Evolutionary conservation across 2,888 invertebrate species (phyloP), one percentile per base, ranked within the genome.

Genomic region (Hirtodrosophila histrioides): DNA sequence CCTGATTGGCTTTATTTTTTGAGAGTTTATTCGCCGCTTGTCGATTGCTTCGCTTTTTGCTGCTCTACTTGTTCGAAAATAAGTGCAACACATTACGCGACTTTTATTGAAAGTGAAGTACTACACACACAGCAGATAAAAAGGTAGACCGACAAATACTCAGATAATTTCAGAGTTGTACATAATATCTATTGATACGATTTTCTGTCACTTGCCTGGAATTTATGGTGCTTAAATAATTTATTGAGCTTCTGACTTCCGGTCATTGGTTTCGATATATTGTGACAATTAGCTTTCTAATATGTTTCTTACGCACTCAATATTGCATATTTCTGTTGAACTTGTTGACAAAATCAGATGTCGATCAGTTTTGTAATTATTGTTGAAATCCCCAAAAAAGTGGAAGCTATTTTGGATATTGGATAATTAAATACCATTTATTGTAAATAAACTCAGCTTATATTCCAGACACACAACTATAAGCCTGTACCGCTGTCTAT

Each of bases 1-100:
- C 68, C 65, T 78, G 75, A 83, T 77, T 79, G 84, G 73, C 53
- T 81, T 61, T 63, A 55, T 68, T 66, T 78, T 60, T 64, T 61
- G 43, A 60, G 44, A 41, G 50, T 62, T 62, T 84, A n/a, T n/a
- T n/a, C n/a, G n/a, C n/a, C n/a, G n/a, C n/a, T n/a, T 69, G 85
- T 69, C 66, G 61, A 58, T 86, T 65, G 56, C 60, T 57, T 64
- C 24, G 57, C 69, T 66, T 71, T 60, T 72, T 61, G 58, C 64
- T 63, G 75, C 64, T 63, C 55, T 61, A 76, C 65, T 82, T 76
- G 57, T 49, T 75, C 35, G 17, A 60, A 65, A 62, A 69, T 51
- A 65, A 73, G 56, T 67, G 51, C 51, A 67, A 65, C 49, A 54
- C 60, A 65, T 70, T 66, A 58, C 66, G 54, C 63, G 61, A 67